Evolutionary conservation across 2,113 vertebrate species (phyloP).

Genomic region (Empidonax traillii): DNA sequence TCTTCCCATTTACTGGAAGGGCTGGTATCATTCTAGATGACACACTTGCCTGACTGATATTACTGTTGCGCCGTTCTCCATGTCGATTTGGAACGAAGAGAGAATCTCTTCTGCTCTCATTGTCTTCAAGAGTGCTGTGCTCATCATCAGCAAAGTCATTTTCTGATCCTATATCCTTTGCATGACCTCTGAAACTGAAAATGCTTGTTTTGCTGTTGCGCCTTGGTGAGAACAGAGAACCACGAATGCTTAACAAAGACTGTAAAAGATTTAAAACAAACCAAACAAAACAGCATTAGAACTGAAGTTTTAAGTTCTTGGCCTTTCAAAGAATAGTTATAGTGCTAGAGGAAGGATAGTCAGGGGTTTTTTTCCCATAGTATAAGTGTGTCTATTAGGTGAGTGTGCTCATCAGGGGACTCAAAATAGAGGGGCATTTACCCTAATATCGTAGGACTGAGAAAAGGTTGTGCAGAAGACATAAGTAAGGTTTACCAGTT

Average conservation of each 20-base stretch:
- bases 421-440: background rate
- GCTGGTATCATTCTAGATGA: conserved; percentile 81
- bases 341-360: background rate
- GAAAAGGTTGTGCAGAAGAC: background rate
- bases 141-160: conserved; percentile 97
- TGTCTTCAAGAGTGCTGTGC: conserved; percentile 91
- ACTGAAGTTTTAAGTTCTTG: background rate
- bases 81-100: conserved; percentile 83
- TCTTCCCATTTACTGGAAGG: conserved; percentile 85
- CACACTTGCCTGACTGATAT: conserved; percentile 85
- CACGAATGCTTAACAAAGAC: conserved; percentile 93
- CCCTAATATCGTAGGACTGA: background rate
- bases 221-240: conserved; percentile 87
- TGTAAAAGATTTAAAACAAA: conserved; percentile 68
- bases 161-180: conserved; percentile 86
- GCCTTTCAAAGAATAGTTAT: background rate
- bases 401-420: background rate
- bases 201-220: conserved; percentile 92
- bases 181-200: conserved; percentile 90
- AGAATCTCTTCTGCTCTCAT: conserved; percentile 87
- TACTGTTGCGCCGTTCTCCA: conserved; percentile 86
- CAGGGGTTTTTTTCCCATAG: background rate
- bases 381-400: background rate
- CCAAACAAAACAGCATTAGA: background rate
- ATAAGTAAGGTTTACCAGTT: background rate